phyloP scores from a whole-genome alignment of 1,140 invertebrate genomes.

The Ceratina calcarata region DNA sequence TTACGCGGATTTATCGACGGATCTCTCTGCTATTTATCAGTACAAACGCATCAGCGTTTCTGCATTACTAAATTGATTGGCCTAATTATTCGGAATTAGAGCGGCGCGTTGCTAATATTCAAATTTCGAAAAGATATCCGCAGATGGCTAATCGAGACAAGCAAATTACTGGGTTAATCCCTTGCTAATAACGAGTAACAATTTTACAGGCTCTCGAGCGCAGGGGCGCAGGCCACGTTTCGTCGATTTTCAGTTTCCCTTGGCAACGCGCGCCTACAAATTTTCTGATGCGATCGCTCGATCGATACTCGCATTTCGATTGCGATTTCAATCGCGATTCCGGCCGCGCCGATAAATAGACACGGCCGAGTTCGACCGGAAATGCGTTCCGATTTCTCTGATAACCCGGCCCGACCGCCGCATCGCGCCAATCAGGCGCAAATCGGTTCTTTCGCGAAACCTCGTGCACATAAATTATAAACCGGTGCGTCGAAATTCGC shows the following conservation, averaged over 20 bases:
- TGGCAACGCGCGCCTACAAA: not conserved
- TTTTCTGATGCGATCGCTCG: not conserved
- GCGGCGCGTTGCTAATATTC: too few relatives aligned
- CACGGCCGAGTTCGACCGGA: not conserved
- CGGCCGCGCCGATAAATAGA: conserved; percentile 11
- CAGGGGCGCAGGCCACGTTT: not conserved
- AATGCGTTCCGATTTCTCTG: not conserved
- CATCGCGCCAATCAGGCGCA: not conserved
- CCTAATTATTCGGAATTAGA: not conserved
- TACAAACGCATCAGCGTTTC: too few relatives aligned
- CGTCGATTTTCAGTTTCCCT: not conserved
- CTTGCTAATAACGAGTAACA: not conserved
- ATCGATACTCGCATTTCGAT: conserved; percentile 1
- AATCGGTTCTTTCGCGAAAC: not conserved
- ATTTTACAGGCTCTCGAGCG: not conserved
- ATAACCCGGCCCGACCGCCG: not conserved
- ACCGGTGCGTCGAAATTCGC: not conserved
- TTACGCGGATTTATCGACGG: not conserved
- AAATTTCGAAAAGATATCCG: not conserved
- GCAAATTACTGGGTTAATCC: not conserved
- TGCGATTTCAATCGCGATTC: conserved; percentile 26
- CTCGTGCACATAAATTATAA: conserved; percentile 1
- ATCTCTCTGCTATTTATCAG: not conserved
- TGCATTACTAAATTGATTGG: not conserved
- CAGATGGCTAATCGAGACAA: not conserved